Evolutionary conservation across 2,113 vertebrate genomes (phyloP), one percentile per base, ranked within the genome.

Genomic region (Apaloderma vittatum): DNA sequence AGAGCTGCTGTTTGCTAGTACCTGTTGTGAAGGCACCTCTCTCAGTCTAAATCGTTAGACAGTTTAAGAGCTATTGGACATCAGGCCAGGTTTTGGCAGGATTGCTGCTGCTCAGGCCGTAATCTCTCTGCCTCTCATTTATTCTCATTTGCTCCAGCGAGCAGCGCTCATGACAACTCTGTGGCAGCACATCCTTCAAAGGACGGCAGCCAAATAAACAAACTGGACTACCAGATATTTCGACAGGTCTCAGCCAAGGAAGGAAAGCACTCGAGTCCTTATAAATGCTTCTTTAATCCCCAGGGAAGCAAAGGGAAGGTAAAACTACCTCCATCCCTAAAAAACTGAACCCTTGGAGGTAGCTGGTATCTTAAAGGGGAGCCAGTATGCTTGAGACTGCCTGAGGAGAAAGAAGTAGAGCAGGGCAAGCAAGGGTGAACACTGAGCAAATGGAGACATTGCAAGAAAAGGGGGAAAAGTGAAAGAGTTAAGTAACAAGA

Each of bases 141-240:
- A 76, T 96, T 96, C 87, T 97, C 86, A 96, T 97, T 96, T 96
- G 95, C 86, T 95, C 73, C 24, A 4, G 70, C 21, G 19, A 96
- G 89, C 84, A 91, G 84, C 1, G 5, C 57, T 65, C 84, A 67
- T 93, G 95, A 96, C 94, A 97, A 68, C 23, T 72, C 90, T 20
- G 86, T 89, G 86, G 89, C 95, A 96, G 91, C 89, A 81, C 89
- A 95, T 95, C 94, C 84, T 96, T 97, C 91, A 95, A 94, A 96
- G 80, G 84, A 80, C 86, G 77, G 93, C 12, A 10, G 80, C 80
- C 89, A 68, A 45, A 87, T 78, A 96, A 97, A 93, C 89, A 93
- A 95, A 63, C 65, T 45, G 73, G 86, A 43, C 95, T 81, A 91
- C 48, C 65, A 88, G 79, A 17, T 87, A 81, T 24, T 91, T 94